phyloP scores from a whole-genome alignment of 2,797 vertebrate genomes.

The Denticeps clupeoides region DNA sequence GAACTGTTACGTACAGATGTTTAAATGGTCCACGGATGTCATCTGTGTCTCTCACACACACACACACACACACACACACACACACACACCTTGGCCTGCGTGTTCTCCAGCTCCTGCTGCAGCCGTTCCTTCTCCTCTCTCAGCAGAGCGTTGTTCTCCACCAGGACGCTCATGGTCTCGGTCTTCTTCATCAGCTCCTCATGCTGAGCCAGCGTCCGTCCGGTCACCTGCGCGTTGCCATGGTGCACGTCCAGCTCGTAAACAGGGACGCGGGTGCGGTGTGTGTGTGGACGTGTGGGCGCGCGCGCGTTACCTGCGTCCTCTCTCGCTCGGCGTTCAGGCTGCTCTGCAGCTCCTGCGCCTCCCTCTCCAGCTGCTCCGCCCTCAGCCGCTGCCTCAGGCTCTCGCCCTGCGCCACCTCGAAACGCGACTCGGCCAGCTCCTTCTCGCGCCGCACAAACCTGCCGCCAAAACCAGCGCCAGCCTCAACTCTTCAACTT shows the following conservation, averaged over 20 bases:
- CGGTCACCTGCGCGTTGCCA: slow-evolving; percentile 83
- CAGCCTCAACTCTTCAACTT: background rate
- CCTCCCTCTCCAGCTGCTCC: slow-evolving; percentile 82
- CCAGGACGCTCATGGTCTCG: slow-evolving; percentile 87
- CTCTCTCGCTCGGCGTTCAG: slow-evolving; percentile 77
- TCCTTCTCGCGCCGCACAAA: slow-evolving; percentile 96
- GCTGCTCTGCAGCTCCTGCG: slow-evolving; percentile 78
- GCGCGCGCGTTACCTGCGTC: slow-evolving; percentile 94
- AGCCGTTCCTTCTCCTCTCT: slow-evolving; percentile 82
- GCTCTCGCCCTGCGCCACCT: slow-evolving; percentile 88
- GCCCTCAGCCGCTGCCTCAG: slow-evolving; percentile 79
- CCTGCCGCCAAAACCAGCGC: slow-evolving; percentile 47
- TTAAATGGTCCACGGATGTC: too few species aligned
- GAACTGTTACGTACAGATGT: too few species aligned
- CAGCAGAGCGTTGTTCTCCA: slow-evolving; percentile 90
- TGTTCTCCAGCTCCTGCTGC: slow-evolving; percentile 77
- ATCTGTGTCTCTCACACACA: too few species aligned
- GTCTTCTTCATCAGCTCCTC: slow-evolving; percentile 98
- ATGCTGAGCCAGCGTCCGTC: slow-evolving; percentile 88
- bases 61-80: background rate
- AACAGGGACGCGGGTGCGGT: too few species aligned
- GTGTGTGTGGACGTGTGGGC: too few species aligned
- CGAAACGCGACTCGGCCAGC: slow-evolving; percentile 87
- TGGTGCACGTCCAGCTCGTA: too few species aligned
- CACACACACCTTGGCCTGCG: slow-evolving; percentile 68